phyloP scores from a whole-genome alignment of 2,113 vertebrate species.

The Thamnophis sirtalis region DNA sequence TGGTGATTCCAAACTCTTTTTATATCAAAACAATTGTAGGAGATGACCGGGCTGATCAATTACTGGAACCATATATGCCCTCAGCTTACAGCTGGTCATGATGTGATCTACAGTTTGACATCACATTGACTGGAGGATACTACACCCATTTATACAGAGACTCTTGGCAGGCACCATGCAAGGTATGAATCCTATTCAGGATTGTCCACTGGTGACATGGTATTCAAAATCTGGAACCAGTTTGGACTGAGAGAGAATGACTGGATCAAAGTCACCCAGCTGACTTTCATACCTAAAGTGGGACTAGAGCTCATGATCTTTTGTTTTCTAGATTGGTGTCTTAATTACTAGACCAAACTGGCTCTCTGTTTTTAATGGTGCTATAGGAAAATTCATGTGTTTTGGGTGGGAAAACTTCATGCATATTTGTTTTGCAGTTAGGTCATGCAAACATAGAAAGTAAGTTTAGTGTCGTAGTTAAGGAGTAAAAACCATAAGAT shows the following conservation, averaged over 20 bases:
- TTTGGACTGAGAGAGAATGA: too few species aligned
- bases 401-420: not conserved
- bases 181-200: too few species aligned
- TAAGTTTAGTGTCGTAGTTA: not conserved
- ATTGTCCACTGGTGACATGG: not conserved
- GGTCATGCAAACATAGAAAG: not conserved
- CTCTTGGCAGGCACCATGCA: not conserved
- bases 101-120: not conserved
- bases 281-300: too few species aligned
- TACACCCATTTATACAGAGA: not conserved
- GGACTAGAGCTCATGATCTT: not conserved
- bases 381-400: not conserved
- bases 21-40: slow-evolving; percentile 1
- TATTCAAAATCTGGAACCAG: not conserved
- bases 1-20: not conserved
- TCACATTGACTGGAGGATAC: not conserved
- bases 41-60: not conserved
- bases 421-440: not conserved
- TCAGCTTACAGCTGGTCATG: not conserved
- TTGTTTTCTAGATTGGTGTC: not conserved
- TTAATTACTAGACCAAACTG: not conserved
- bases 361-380: not conserved
- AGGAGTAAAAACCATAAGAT: not conserved
- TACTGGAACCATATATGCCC: not conserved
- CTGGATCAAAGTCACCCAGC: too few species aligned